phyloP scores from a whole-genome alignment of 1,140 invertebrate genomes.

The Halotydeus destructor region DNA sequence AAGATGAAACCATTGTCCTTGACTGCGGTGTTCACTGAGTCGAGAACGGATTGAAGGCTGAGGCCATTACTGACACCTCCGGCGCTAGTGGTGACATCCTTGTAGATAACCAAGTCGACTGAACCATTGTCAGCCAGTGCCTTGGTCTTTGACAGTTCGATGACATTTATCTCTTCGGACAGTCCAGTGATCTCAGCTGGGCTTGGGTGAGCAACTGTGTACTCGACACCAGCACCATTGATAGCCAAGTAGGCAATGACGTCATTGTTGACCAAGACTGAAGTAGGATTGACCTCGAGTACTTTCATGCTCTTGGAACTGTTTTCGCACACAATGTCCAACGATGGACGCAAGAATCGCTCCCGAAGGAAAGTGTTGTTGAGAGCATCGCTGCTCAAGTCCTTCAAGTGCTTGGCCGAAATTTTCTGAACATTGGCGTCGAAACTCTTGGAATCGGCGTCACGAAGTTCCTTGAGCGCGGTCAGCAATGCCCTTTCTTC shows the following conservation, averaged over 20 bases:
- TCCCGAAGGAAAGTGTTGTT: slow-evolving; percentile 12
- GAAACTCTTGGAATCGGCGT: background rate
- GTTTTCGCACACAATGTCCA: slow-evolving; percentile 61
- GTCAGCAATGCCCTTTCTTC: slow-evolving; percentile 11
- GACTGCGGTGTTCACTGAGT: no score
- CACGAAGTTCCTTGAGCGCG: slow-evolving; percentile 4
- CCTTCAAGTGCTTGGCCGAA: slow-evolving; percentile 2
- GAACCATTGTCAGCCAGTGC: slow-evolving; percentile 14
- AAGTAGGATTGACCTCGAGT: slow-evolving; percentile 36
- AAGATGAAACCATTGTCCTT: slow-evolving; percentile 50
- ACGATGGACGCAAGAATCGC: slow-evolving; percentile 27
- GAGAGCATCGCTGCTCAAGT: slow-evolving; percentile 9
- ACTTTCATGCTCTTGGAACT: slow-evolving; percentile 45
- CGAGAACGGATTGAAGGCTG: no score
- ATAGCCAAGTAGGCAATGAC: slow-evolving; percentile 19
- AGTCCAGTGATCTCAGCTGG: slow-evolving; percentile 18
- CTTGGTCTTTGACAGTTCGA: no score
- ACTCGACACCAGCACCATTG: slow-evolving; percentile 25
- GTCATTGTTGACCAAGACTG: slow-evolving; percentile 18
- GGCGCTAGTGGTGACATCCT: slow-evolving; percentile 19
- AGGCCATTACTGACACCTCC: slow-evolving; percentile 4
- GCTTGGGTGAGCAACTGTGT: slow-evolving; percentile 22
- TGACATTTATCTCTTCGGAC: slow-evolving; percentile 15
- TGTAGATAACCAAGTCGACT: slow-evolving; percentile 22
- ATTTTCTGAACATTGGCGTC: slow-evolving; percentile 11